Evolutionary conservation across 2,113 vertebrate genomes (phyloP).

Genomic region (Gallinago media): DNA sequence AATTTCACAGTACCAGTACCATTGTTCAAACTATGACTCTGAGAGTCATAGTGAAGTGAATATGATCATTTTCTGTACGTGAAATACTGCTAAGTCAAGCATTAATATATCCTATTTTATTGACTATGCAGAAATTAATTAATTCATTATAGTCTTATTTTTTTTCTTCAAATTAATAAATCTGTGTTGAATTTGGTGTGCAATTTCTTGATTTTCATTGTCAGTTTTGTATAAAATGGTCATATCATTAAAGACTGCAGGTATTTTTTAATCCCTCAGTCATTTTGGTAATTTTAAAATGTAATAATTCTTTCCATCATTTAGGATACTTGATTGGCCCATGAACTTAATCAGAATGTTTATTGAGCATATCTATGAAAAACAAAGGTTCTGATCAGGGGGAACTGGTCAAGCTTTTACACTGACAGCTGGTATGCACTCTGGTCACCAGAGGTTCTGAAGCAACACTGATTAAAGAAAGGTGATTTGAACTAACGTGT

Average conservation of each 20-base stretch:
- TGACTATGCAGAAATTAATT: neutral
- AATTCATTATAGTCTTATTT: neutral
- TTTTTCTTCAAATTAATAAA: neutral
- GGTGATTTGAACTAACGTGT: neutral
- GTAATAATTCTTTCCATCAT: conserved; percentile 47
- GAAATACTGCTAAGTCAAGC: neutral
- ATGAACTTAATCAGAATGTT: conserved; percentile 13
- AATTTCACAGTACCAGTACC: neutral
- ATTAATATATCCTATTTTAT: neutral
- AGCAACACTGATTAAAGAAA: neutral
- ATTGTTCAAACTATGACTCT: neutral
- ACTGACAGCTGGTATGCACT: neutral
- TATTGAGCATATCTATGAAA: conserved; percentile 32
- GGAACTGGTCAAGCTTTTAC: conserved; percentile 9
- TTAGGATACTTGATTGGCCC: conserved; percentile 4
- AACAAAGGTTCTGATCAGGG: conserved; percentile 24
- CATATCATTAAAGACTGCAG: neutral
- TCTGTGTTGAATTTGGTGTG: neutral
- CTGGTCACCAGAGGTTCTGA: neutral
- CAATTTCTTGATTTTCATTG: neutral
- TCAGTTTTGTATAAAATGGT: neutral
- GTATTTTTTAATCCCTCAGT: neutral
- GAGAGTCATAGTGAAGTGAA: neutral
- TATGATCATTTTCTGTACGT: neutral
- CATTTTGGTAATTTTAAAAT: conserved; percentile 3